Evolutionary conservation across 2,888 invertebrate species (phyloP), one percentile per base, ranked within the genome.

Genomic region (Petrolisthes manimaculis): DNA sequence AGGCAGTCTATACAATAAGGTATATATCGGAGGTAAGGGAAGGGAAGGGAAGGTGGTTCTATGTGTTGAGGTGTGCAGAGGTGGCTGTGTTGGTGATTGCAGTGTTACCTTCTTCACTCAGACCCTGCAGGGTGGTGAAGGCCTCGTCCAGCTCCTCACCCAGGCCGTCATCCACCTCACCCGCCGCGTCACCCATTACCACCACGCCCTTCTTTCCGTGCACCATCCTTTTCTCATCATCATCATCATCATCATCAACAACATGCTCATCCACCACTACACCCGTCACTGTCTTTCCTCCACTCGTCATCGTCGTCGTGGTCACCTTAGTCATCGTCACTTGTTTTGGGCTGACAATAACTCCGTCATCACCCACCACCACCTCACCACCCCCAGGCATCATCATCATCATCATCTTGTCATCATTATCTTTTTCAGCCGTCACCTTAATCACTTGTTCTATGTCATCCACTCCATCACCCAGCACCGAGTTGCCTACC

Each of bases 61-160:
- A 53, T 0, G 80, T 4, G 24, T 5, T 21, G 6, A 56, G 80
- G 55, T 37, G 61, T 3, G 8, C 12, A 12, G 81, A 51, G n/a
- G 21, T 54, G 12, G 61, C 5, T 67, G 84, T 21, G 78, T 14
- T 37, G 75, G 51, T 75, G 81, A 9, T 14, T 14, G n/a, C 21
- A 24, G 54, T 88, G 67, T 88, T 88, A 85, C 88, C 84, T 85
- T 88, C 88, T 74, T 88, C 88, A 37, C 74, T 81, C 67, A 85
- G 81, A n/a, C 88, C 61, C 67, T 88, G 84, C n/a, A 85, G 61
- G 69, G 88, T 80, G 74, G 54, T 75, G 5, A 85, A 54, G 9
- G 84, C 88, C 75, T 85, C 88, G 69, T 88, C 88, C 55, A 85
- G 84, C 54, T 84, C 88, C 18, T 80, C 80, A 12, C 84, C 87